Conservation (phyloP, 2,888 invertebrate species). For the Halictus ligatus region DNA sequence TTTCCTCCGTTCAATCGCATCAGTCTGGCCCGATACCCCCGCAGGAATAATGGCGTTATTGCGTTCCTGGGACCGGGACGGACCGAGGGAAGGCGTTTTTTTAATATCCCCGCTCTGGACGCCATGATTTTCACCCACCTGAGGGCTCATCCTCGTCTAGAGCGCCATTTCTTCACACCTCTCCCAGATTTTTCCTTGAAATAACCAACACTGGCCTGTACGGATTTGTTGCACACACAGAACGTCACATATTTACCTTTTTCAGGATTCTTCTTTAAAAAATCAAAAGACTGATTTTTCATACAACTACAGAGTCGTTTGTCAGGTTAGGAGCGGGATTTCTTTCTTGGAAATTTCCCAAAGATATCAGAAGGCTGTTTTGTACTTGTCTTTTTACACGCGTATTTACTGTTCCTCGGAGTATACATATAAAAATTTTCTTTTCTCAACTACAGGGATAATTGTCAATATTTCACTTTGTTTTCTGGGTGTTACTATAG, state of each 20-base stretch:
- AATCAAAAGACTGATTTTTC: neutral
- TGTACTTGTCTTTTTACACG: neutral
- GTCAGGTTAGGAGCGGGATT: neutral
- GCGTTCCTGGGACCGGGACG: neutral
- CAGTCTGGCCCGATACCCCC: conserved; percentile 14
- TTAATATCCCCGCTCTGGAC: neutral
- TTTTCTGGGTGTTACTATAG: too few species aligned
- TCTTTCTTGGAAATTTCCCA: neutral
- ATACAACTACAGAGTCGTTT: neutral
- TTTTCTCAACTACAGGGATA: too few species aligned
- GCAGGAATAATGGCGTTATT: conserved; percentile 35
- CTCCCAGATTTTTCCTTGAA: neutral
- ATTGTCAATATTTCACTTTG: too few species aligned
- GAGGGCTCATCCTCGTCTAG: neutral
- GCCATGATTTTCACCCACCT: neutral
- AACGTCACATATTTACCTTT: neutral
- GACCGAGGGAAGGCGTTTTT: conserved; percentile 8
- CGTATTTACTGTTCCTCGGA: too few species aligned
- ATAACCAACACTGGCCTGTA: neutral
- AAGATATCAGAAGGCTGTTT: neutral
- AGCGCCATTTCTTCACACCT: neutral
- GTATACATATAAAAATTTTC: too few species aligned
- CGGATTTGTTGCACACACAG: neutral
- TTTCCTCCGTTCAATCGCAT: conserved; percentile 45
- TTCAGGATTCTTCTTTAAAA: neutral